Evolutionary conservation across 2,888 invertebrate species (phyloP), one percentile per base, ranked within the genome.

Genomic region (Pyralis farinalis): DNA sequence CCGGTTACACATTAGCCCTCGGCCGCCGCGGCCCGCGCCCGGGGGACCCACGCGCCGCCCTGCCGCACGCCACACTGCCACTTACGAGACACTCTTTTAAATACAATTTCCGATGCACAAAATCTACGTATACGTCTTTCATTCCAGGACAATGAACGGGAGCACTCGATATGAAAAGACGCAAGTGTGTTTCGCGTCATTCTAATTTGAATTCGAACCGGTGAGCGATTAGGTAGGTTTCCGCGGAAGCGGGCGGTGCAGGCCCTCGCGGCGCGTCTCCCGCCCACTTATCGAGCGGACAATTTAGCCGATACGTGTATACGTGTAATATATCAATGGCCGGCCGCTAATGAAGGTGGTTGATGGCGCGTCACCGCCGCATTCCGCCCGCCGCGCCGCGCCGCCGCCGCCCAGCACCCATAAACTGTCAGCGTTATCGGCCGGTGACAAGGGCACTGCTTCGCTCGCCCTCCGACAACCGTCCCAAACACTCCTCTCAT

Each of bases 241-340:
- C 25, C n/a, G 16, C 25, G 8, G 25, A 25, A 7, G 7, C n/a
- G 25, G 25, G 25, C 25, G 7, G 8, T 8, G 25, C 25, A n/a
- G n/a, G 25, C 28, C 34, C 22, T 34, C 29, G 28, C 32, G 30
- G 44, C 52, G 47, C 49, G 60, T 65, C 73, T 57, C 72, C 63
- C 84, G 84, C 83, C 84, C 81, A 83, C 83, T 81, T 83, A 81
- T 81, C 84, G 72, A 68, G 58, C 66, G 69, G 68, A 73, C 80
- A 78, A 77, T 79, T 79, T 74, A 78, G 66, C 70, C 71, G 80
- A 74, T 77, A 71, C 75, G 73, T 66, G 70, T 65, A 64, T 69
- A 64, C 66, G 68, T 70, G 73, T 74, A 71, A 78, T 82, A 81
- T 81, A 80, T 80, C 75, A 76, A 70, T 2, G 16, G 58, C 44